Evolutionary conservation across 92 coral and sea anemone species (phyloP).

Genomic region (Umimayanthus kanabou): DNA sequence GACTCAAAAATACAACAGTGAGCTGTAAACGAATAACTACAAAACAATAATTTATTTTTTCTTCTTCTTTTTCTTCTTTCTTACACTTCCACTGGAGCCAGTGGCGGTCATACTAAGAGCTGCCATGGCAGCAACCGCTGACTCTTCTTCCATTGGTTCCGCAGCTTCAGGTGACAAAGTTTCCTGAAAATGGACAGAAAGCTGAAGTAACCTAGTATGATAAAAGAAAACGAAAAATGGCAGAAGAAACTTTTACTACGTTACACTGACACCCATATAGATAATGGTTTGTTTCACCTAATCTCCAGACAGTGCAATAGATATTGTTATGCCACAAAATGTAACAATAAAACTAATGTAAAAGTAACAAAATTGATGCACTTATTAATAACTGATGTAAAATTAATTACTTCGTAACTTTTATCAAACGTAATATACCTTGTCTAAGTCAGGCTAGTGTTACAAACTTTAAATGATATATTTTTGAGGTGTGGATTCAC

Average conservation of each 20-base stretch:
- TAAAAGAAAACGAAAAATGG: background rate
- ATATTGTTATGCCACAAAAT: background rate
- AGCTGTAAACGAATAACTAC: background rate
- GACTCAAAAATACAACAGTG: background rate
- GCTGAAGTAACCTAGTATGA: background rate
- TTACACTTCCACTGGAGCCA: slow-evolving; percentile 54
- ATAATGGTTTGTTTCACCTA: no score
- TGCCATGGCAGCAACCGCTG: slow-evolving; percentile 85
- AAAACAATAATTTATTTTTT: slow-evolving; percentile 33
- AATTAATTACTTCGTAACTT: no score
- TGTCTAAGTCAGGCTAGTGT: no score
- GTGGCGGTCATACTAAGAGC: slow-evolving; percentile 49
- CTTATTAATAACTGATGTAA: no score
- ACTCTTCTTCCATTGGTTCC: slow-evolving; percentile 83
- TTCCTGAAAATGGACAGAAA: slow-evolving; percentile 23
- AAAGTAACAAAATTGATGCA: no score
- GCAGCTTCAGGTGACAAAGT: background rate
- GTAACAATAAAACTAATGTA: background rate
- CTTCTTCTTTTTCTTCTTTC: slow-evolving; percentile 68
- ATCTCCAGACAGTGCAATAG: no score
- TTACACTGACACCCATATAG: background rate
- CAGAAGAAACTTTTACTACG: background rate
- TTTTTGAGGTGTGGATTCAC: no score
- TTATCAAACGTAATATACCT: no score
- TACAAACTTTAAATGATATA: no score